Conservation (phyloP, 2,113 vertebrate genomes). For the Oceanodroma tethys region DNA sequence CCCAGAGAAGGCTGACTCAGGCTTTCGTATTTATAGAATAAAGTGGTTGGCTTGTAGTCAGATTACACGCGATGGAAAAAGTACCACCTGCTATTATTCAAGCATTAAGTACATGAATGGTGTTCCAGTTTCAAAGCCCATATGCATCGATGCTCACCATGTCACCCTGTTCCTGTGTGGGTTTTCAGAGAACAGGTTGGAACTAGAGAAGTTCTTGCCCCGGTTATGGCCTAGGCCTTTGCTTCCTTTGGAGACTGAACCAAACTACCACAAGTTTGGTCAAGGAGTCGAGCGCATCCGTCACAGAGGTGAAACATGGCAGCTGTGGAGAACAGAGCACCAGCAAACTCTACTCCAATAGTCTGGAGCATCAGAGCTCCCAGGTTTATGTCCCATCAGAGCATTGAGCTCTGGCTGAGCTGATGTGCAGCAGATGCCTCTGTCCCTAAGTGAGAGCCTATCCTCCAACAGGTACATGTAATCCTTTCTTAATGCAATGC, state of each 20-base stretch:
- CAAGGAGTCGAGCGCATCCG: accelerated
- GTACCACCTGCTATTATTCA: background rate
- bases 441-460: background rate
- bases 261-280: background rate
- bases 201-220: background rate
- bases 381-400: background rate
- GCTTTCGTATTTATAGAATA: background rate
- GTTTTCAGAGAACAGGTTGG: background rate
- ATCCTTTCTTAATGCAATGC: background rate
- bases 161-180: background rate
- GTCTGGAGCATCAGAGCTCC: background rate
- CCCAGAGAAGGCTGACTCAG: background rate
- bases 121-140: background rate
- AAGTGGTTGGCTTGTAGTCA: background rate
- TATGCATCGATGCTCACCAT: background rate
- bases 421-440: background rate
- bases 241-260: background rate
- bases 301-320: background rate
- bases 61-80: background rate
- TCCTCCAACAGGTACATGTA: background rate
- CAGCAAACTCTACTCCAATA: background rate
- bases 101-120: background rate
- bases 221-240: background rate
- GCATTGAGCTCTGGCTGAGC: background rate
- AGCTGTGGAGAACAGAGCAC: background rate